Base-by-base conservation (phyloP, 2,113 vertebrate genomes). In the Ammospiza caudacuta region DNA sequence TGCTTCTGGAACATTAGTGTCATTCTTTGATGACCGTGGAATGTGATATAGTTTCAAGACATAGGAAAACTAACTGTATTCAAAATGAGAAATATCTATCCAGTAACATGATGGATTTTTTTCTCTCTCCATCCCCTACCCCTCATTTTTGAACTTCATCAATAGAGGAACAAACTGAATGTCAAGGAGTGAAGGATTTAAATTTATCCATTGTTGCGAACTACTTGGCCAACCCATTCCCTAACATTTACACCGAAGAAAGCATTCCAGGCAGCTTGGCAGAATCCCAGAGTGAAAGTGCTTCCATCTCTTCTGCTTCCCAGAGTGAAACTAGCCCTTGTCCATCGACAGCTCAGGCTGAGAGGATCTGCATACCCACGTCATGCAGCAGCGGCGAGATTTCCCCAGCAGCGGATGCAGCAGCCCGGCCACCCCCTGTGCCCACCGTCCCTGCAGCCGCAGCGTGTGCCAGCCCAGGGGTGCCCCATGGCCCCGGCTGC, bases 151-250 rank as follows among this genome's bases (percentile, higher is more conserved):
- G 5, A 89, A 81, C 57, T 78, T 80, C 29, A 41, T 35, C 67
- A 80, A 2, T 83, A 99, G 98, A 98, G 93, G 98, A 99, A 75
- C 98, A 98, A 81, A 97, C 98, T 23, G 97, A 98, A 47, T 88
- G 95, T 87, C 96, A 98, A 90, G 98, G 98, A 87, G 89, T 83
- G 74, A 98, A 98, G 90, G 92, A 95, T 44, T 86, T 98, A 6
- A 97, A 98, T 91, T 90, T 99, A 93, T 97, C 98, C 74, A 86
- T 98, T 96, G 97, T 98, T 64, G 98, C 97, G 9, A 98, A 97
- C 97, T 98, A 97, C 94, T 89, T 98, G 83, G 96, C 98, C 47
- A 98, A 94, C 91, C 98, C 97, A 7, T 97, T 98, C 91, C 94
- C 98, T 44, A 98, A 94, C 11, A 55, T 91, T 66, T 97, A 97